Base-by-base conservation (phyloP, 2,888 invertebrate genomes). In the Chymomyza caudatula region DNA sequence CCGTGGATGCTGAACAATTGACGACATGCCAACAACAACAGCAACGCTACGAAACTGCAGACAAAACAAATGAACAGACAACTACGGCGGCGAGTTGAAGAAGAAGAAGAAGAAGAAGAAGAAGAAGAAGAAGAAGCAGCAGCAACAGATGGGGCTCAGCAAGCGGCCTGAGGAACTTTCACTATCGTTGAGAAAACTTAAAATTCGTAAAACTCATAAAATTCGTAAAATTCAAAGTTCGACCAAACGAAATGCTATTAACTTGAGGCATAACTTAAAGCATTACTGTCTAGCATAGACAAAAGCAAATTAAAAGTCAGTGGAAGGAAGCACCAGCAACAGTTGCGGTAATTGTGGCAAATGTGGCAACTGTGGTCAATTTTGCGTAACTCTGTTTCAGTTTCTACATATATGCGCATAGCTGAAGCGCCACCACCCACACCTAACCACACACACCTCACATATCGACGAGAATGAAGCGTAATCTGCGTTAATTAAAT, bases 1-100 rank as follows among this genome's bases (percentile, higher is more conserved):
- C n/a, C n/a, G n/a, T n/a, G 49, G 17, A 78, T 81, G 77, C 78
- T 72, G 76, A 80, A 72, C 72, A 77, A 76, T 75, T 76, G 73
- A 72, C 63, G 69, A 71, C 61, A 37, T 42, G 42, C n/a, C 17
- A 51, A 13, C 51, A 51, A 20, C 15, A 5, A 51, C 52, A 22
- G 13, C 15, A 52, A 63, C 43, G 13, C 15, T 20, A 63, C 43
- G 23, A 15, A 76, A 54, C 59, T 44, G 37, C 62, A 63, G 59
- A 44, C 60, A 51, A 76, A 69, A 62, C 71, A 77, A 74, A 74
- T 57, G 56, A 74, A 52, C 54, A 43, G 53, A 6, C 54, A 58
- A 54, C 42, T n/a, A 20, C 37, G 4, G 37, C 25, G 2, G 11
- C 17, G 44, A 17, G 3, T 47, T 5, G 44, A 5, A 17, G 15